Conservation (phyloP, 2,797 vertebrate genomes). For the Neosilurus hyrtlii region DNA sequence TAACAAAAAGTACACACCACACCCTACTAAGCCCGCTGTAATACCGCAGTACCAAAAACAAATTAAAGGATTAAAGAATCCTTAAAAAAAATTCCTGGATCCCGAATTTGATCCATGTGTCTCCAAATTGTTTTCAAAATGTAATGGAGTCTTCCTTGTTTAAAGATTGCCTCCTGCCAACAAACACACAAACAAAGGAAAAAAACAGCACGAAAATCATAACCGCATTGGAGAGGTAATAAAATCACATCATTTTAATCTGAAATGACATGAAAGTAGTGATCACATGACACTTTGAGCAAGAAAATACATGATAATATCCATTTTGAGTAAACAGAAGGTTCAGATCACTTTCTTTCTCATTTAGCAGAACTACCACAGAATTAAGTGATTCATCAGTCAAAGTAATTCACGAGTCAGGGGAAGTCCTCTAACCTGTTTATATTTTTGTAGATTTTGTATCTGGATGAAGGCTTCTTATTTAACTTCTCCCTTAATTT, state of each 20-base stretch:
- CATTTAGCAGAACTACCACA: neutral
- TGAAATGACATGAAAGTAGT: neutral
- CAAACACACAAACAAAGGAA: too few species aligned
- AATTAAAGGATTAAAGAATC: too few species aligned
- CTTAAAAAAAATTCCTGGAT: too few species aligned
- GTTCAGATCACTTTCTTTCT: neutral
- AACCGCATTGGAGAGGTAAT: too few species aligned
- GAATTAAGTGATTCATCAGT: neutral
- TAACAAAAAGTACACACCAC: neutral
- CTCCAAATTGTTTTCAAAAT: too few species aligned
- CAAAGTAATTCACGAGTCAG: neutral
- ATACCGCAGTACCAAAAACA: too few species aligned
- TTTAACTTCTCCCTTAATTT: slow-evolving; percentile 2
- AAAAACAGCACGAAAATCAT: too few species aligned
- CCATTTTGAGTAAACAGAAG: neutral
- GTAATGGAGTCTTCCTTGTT: too few species aligned
- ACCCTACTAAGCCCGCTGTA: too few species aligned
- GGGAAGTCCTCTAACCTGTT: neutral
- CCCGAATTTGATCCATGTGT: too few species aligned
- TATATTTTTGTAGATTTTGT: neutral
- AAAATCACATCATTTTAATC: too few species aligned
- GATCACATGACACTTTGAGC: neutral
- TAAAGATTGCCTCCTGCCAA: too few species aligned
- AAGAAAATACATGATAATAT: neutral
- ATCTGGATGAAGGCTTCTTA: neutral